Percentiles rank a stretch among this genome's conserved stretches.
Conservation (phyloP, 1,140 invertebrate genomes). For the Homalodisca vitripennis region DNA sequence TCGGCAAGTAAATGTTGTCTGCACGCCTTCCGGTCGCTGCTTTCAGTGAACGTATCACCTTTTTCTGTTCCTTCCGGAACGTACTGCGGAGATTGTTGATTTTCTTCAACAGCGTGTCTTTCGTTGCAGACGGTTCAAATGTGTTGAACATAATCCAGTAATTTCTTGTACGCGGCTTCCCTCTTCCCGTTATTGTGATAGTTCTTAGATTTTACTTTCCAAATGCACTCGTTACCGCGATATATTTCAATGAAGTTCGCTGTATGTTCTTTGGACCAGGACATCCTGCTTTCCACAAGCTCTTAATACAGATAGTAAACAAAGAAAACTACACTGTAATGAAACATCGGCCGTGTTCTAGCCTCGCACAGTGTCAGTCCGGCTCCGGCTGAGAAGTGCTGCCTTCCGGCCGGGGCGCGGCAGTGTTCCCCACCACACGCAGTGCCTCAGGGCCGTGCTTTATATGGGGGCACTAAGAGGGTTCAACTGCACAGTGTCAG, state of each 20-base stretch:
- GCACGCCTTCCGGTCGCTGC: slow-evolving; percentile 38
- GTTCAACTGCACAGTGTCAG: no score
- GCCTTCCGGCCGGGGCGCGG: no score
- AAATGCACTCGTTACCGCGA: slow-evolving; percentile 31
- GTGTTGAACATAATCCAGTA: slow-evolving; percentile 40
- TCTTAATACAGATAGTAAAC: no score
- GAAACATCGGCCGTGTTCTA: no score
- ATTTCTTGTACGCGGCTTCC: slow-evolving; percentile 41
- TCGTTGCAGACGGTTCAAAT: slow-evolving; percentile 40
- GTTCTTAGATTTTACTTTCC: slow-evolving; percentile 42
- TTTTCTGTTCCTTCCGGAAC: slow-evolving; percentile 44
- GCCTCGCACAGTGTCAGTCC: no score
- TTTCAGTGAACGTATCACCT: slow-evolving; percentile 37
- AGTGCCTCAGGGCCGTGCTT: no score
- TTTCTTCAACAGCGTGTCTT: slow-evolving; percentile 41
- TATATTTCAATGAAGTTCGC: background rate
- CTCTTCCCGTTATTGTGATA: slow-evolving; percentile 43
- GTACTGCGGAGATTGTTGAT: slow-evolving; percentile 44
- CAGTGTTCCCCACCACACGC: no score
- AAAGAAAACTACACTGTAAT: no score
- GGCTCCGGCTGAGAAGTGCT: no score
- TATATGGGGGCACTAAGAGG: no score
- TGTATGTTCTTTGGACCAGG: no score
- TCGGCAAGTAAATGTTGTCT: slow-evolving; percentile 27
- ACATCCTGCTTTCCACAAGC: no score